A percentile compares a stretch with the other conserved stretches of the same genome.
Evolutionary conservation across 1,140 invertebrate species (phyloP).

Genomic region (Zaprionus camerounensis): DNA sequence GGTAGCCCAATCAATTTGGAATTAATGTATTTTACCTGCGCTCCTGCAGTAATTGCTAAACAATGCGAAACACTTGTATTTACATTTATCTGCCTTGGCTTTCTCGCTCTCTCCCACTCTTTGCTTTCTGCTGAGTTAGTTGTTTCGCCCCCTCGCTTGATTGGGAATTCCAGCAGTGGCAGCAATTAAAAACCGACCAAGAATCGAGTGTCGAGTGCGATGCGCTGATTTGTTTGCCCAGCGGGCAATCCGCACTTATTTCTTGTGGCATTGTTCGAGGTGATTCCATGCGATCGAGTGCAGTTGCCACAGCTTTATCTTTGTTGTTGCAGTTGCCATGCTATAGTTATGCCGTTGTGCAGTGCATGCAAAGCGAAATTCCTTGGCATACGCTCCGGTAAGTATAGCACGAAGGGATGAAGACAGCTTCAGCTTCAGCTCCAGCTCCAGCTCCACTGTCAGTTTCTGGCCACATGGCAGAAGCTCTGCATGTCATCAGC

Average conservation of each 20-base stretch:
- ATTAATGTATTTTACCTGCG: slow-evolving; percentile 39
- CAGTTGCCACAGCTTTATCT: background rate
- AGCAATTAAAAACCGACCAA: slow-evolving; percentile 40
- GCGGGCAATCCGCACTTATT: slow-evolving; percentile 13
- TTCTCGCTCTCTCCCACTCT: background rate
- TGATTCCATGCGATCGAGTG: slow-evolving; percentile 41
- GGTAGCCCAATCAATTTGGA: slow-evolving; percentile 44
- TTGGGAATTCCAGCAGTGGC: slow-evolving; percentile 15
- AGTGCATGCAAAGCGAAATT: slow-evolving; percentile 49
- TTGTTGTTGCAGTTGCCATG: slow-evolving; percentile 14
- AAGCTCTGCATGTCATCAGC: slow-evolving; percentile 71
- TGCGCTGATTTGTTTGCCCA: slow-evolving; percentile 44
- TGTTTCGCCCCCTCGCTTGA: slow-evolving; percentile 2
- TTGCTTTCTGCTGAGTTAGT: background rate
- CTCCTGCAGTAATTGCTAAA: slow-evolving; percentile 49
- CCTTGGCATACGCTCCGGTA: slow-evolving; percentile 36
- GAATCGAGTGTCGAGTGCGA: background rate
- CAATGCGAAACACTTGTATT: slow-evolving; percentile 53
- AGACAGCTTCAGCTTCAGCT: background rate
- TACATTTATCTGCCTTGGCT: slow-evolving; percentile 37
- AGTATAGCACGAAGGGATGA: slow-evolving; percentile 9
- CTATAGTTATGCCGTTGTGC: slow-evolving; percentile 5
- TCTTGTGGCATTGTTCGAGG: slow-evolving; percentile 36
- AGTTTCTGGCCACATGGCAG: slow-evolving; percentile 9
- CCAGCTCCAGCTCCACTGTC: slow-evolving; percentile 13